A percentile compares a stretch with the other conserved stretches of the same genome.
These are phyloP conservation scores for Ischnura elegans DNA, from an alignment of 2,888 invertebrate species.

Conservation along the genomic window DNA sequence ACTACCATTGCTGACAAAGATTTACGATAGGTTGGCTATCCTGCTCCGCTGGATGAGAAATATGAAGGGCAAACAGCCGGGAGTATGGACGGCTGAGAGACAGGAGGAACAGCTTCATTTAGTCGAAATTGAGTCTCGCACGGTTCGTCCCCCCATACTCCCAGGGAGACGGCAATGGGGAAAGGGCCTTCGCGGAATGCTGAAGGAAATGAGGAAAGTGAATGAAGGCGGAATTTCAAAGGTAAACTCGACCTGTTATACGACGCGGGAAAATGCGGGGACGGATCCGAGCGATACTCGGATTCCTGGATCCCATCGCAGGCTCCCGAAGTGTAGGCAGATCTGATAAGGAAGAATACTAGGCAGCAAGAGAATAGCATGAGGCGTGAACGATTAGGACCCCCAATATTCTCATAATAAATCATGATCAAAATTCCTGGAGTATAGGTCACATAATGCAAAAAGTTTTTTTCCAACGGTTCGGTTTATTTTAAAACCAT, in stretches of 20 bases:
- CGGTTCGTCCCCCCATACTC: not conserved
- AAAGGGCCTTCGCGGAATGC: not conserved
- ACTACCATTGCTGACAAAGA: too few relatives aligned
- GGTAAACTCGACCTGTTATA: not conserved
- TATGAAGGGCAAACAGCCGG: not conserved
- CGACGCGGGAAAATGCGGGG: not conserved
- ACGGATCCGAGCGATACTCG: not conserved
- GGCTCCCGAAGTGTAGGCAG: too few relatives aligned
- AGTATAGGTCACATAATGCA: too few relatives aligned
- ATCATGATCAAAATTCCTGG: too few relatives aligned
- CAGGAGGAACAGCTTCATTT: slow-evolving; percentile 5
- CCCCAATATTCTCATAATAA: too few relatives aligned
- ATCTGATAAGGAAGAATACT: too few relatives aligned
- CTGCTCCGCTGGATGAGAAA: not conserved
- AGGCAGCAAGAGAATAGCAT: too few relatives aligned
- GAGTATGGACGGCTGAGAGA: not conserved
- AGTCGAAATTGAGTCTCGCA: not conserved
- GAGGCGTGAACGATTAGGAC: too few relatives aligned
- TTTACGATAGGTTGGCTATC: too few relatives aligned
- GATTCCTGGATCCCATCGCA: too few relatives aligned
- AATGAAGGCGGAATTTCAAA: not conserved
- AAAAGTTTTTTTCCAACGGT: too few relatives aligned
- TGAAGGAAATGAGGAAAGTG: not conserved
- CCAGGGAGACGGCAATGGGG: not conserved
- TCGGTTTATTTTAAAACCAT: too few relatives aligned